Evolutionary conservation across 2,797 vertebrate genomes (phyloP), one percentile per base, ranked within the genome.

Genomic region (Trematomus bernacchii): DNA sequence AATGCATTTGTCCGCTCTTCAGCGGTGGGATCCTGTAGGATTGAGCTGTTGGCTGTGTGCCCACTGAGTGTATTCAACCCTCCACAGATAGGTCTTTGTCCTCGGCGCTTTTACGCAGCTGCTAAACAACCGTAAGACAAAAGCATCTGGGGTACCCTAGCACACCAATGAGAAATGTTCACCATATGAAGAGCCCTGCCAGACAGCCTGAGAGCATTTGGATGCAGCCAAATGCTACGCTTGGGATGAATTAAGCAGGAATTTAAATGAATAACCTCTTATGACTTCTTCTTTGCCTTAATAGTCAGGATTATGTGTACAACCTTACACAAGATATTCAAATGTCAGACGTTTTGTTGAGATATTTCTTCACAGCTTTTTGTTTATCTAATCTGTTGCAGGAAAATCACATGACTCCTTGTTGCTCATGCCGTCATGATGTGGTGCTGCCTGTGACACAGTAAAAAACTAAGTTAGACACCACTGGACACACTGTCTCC

Each of bases 11-110:
- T 80, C 82, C 48, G 73, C 88, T 91, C 92, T 90, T 93, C 82
- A 91, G 71, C 83, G 71, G 88, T 93, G 90, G 90, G 87, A 93
- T 91, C 81, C 86, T 87, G 93, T 80, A 93, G 92, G 91, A 90
- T 87, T 75, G 85, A 87, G 90, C 86, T 93, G 93, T 93, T 97
- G 97, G 97, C 96, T 43, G 87, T 27, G 87, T 91, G 96, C 96
- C 96, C 93, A 91, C 83, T 85, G 89, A 92, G 90, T 94, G 94
- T 94, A 96, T 97, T 96, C 95, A 95, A 94, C 91, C 93, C 95
- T 94, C 92, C 96, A 98, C 97, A 98, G 97, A 96, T 82, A 14
- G 89, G 78, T 94, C 96, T 97, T 98, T 99, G 97, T 99, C 90
- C 94, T 87, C 86, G 21, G 85, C 87, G 93, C 90, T 89, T 95